Evolutionary conservation across 2,113 vertebrate genomes (phyloP).

Genomic region (Panthera leo): DNA sequence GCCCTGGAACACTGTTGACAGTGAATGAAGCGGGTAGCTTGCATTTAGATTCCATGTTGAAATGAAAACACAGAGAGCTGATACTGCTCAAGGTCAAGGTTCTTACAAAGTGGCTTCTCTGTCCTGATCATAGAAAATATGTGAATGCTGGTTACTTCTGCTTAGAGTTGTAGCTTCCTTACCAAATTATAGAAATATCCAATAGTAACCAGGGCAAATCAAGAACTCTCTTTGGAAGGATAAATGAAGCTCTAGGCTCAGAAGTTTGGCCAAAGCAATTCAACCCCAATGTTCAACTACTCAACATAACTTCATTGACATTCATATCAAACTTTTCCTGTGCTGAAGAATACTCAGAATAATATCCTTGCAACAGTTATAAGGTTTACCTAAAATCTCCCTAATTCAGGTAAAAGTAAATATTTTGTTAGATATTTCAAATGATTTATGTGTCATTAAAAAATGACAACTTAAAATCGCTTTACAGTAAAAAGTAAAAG

Average conservation of each 20-base stretch:
- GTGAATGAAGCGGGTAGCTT: background rate
- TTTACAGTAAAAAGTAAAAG: constrained; percentile 31
- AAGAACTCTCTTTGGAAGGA: background rate
- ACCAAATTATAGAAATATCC: background rate
- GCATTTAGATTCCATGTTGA: background rate
- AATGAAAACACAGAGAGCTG: background rate
- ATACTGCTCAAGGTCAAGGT: background rate
- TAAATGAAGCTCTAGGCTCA: background rate
- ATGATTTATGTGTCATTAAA: background rate
- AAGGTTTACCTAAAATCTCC: constrained; percentile 5
- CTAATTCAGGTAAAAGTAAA: constrained; percentile 5
- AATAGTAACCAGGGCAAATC: background rate
- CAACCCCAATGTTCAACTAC: background rate
- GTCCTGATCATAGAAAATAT: background rate
- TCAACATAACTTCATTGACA: background rate
- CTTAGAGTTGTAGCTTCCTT: background rate
- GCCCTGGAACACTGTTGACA: background rate
- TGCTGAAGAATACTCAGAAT: background rate
- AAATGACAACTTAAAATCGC: background rate
- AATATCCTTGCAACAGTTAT: background rate
- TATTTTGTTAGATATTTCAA: constrained; percentile 16
- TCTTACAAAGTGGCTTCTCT: background rate
- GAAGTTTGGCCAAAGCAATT: background rate
- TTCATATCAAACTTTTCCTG: background rate
- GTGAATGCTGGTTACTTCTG: background rate